Base-by-base conservation (phyloP, 1,140 invertebrate species). In the Maniola jurtina region DNA sequence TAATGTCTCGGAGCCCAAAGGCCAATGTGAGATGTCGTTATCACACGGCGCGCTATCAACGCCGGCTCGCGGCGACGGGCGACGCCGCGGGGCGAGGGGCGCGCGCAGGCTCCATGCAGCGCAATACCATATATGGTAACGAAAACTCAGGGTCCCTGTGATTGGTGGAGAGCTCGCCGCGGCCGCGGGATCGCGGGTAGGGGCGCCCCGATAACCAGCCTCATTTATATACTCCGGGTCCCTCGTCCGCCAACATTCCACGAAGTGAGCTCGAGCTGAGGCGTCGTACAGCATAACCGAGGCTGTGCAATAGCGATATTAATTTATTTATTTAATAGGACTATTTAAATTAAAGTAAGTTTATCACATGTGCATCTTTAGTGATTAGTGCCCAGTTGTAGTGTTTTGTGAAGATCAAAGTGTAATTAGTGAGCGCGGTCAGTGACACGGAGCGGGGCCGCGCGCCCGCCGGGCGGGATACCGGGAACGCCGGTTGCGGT, bases 311-410 rank as follows among this genome's bases (percentile, higher is more conserved):
- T 88, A 88, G 81, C 77, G 76, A 89, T 77, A 84, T 74, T 88
- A 88, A 90, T 85, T 88, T 85, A 89, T 90, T 88, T 88, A 88
- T 89, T 86, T 86, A 86, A 72, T 88, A 88, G 85, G 84, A 86
- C 85, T 88, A 86, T 85, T 87, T 88, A 88, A 90, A 84, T 89
- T 81, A 89, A 88, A 84, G 86, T 88, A 90, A 90, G 88, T 90
- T 79, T 64, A 72, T 66, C 45, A 34, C 42, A 70, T 67, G 68
- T 81, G 77, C 72, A 74, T 72, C 54, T 70, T 71, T 62, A 73
- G 79, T 84, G 83, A 77, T 73, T 34, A 72, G 76, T 73, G 70
- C 56, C 62, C 66, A 73, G 72, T 80, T 77, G 63, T 70, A 61
- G 70, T 68, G 65, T 63, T 52, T 52, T 66, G 72, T 79, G 78